Conservation (phyloP, 2,113 vertebrate species). For the Carettochelys insculpta region DNA sequence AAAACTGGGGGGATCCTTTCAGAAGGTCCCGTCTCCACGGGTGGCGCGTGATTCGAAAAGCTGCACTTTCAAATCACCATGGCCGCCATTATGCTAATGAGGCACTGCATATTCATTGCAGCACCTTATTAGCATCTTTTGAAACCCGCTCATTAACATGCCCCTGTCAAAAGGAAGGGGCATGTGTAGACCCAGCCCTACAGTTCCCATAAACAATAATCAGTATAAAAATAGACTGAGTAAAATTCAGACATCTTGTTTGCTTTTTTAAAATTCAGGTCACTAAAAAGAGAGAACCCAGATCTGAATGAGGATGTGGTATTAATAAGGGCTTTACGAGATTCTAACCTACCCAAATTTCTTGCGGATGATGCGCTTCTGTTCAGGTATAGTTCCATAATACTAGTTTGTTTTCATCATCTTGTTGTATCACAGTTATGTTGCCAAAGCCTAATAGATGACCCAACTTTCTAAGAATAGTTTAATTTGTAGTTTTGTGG, state of each 20-base stretch:
- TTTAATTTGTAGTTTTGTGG: neutral
- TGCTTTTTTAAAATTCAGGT: constrained; percentile 68
- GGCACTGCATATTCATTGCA: too few species aligned
- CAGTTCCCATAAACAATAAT: neutral
- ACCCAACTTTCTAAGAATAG: neutral
- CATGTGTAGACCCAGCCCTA: too few species aligned
- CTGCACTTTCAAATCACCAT: too few species aligned
- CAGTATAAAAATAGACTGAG: neutral
- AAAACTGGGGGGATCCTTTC: too few species aligned
- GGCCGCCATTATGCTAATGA: too few species aligned
- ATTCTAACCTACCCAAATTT: constrained; percentile 89
- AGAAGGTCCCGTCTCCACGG: too few species aligned
- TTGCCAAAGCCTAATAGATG: neutral
- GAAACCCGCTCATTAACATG: too few species aligned
- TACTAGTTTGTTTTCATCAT: neutral
- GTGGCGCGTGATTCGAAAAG: too few species aligned
- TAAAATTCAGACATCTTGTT: neutral
- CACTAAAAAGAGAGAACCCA: constrained; percentile 85
- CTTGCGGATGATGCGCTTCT: constrained; percentile 83
- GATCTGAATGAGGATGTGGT: constrained; percentile 85
- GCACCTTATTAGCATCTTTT: too few species aligned
- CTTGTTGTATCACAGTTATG: neutral
- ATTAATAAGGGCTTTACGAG: constrained; percentile 85
- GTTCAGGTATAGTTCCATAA: constrained; percentile 74
- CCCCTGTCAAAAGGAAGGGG: too few species aligned